These are phyloP conservation scores for Nomada fucata DNA, from an alignment of 2,888 invertebrate species.

Conservation along the genomic window DNA sequence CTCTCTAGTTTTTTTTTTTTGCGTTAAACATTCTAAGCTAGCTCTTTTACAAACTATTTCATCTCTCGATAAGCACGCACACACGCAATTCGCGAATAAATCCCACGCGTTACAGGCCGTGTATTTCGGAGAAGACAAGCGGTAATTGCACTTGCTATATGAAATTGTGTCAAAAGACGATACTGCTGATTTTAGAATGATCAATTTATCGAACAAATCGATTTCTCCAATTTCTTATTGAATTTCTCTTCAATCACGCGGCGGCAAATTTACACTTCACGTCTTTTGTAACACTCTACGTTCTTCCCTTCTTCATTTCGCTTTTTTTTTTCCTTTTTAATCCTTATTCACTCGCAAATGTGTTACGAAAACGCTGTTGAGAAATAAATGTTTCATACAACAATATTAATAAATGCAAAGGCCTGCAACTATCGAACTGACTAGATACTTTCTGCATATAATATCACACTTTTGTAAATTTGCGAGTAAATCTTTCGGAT, in stretches of 20 bases:
- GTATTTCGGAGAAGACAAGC: constrained; percentile 31
- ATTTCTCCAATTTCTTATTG: background rate
- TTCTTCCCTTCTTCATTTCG: background rate
- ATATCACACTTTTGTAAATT: constrained; percentile 44
- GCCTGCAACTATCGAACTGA: constrained; percentile 37
- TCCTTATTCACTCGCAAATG: background rate
- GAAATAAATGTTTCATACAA: constrained; percentile 20
- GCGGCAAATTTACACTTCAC: background rate
- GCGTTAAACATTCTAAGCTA: constrained; percentile 40
- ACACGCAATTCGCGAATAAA: constrained; percentile 53
- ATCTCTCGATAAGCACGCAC: constrained; percentile 55
- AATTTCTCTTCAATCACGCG: background rate
- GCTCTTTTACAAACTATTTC: constrained; percentile 60
- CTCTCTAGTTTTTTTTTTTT: constrained; percentile 7
- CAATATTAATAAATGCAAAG: constrained; percentile 27
- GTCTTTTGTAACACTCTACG: constrained; percentile 12
- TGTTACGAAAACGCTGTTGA: constrained; percentile 20
- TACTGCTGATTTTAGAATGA: constrained; percentile 2
- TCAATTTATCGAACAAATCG: background rate
- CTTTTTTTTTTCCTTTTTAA: background rate
- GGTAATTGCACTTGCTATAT: constrained; percentile 46
- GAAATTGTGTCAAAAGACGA: constrained; percentile 48
- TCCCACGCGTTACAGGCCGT: constrained; percentile 54
- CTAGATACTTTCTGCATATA: constrained; percentile 19
- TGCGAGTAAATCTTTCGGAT: constrained; percentile 39